A percentile compares a stretch with the other conserved stretches of the same genome.
phyloP scores from a whole-genome alignment of 1,140 invertebrate species.

The Lepeophtheirus salmonis region DNA sequence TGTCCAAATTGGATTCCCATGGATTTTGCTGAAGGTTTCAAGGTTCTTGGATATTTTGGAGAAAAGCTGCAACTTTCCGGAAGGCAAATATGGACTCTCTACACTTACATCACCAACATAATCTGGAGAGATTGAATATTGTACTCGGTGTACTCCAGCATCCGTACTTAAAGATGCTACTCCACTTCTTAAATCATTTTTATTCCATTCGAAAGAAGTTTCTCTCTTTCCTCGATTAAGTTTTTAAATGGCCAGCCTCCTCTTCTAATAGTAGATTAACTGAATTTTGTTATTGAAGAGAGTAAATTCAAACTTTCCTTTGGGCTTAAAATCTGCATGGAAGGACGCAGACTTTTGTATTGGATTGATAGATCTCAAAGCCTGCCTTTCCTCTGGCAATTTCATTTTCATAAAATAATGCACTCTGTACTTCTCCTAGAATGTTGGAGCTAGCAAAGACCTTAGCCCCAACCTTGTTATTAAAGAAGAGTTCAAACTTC shows the following conservation, averaged over 20 bases:
- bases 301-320: not conserved
- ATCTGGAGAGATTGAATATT: not conserved
- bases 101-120: not conserved
- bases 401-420: not conserved
- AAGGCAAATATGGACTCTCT: not conserved
- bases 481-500: not conserved
- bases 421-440: not conserved
- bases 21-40: not conserved
- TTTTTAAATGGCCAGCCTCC: not conserved
- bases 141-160: not conserved
- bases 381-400: not conserved
- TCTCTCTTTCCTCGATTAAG: not conserved
- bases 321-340: not conserved
- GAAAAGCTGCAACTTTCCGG: too few species aligned
- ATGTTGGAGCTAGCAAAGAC: not conserved
- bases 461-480: not conserved
- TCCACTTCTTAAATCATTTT: not conserved
- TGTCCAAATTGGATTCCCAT: not conserved
- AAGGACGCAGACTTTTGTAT: not conserved
- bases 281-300: not conserved
- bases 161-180: not conserved
- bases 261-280: not conserved
- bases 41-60: too few species aligned
- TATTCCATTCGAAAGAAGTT: not conserved
- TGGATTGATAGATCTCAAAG: not conserved